Evolutionary conservation across 2,888 invertebrate species (phyloP).

Genomic region (Cyaniris semiargus): DNA sequence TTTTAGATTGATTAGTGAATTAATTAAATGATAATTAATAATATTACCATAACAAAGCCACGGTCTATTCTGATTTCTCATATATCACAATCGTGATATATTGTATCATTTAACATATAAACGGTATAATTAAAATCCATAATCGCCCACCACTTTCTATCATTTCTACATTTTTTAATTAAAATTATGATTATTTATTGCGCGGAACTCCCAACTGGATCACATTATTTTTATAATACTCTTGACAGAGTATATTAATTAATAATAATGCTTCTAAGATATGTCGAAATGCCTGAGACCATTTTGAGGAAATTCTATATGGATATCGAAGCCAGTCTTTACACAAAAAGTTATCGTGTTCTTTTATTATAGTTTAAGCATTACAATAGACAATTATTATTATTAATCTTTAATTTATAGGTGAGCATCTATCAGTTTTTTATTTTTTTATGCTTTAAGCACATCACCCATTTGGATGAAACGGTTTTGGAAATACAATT

Average conservation of each 20-base stretch:
- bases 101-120: not conserved
- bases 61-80: not conserved
- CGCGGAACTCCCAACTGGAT: not conserved
- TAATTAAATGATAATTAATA: conserved; percentile 9
- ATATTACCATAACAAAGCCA: conserved; percentile 11
- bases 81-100: not conserved
- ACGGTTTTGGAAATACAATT: no score
- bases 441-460: no score
- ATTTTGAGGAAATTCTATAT: not conserved
- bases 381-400: no score
- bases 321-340: not conserved
- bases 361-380: no score
- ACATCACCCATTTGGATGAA: no score
- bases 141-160: conserved; percentile 29
- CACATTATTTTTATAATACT: not conserved
- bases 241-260: conserved; percentile 5
- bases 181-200: conserved; percentile 26
- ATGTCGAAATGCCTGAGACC: not conserved
- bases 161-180: conserved; percentile 23
- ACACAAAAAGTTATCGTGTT: no score
- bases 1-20: conserved; percentile 7
- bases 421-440: no score
- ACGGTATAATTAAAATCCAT: conserved; percentile 22
- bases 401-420: no score
- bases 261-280: not conserved